phyloP scores from a whole-genome alignment of 1,140 invertebrate genomes.

The Phthorimaea operculella region DNA sequence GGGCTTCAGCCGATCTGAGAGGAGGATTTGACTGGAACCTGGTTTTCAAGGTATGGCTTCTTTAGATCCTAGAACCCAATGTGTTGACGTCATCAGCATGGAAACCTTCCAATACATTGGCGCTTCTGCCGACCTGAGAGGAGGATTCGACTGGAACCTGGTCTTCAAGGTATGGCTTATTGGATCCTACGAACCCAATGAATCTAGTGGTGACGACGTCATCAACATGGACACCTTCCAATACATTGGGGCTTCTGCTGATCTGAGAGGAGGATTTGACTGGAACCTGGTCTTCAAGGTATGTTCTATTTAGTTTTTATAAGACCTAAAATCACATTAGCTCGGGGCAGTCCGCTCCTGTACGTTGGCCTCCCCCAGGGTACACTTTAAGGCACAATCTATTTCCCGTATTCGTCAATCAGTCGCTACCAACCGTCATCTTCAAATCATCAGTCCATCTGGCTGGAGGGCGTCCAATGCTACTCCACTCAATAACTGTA shows the following conservation, averaged over 20 bases:
- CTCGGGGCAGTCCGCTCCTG: no score
- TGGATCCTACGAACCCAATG: neutral
- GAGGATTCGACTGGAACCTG: slow-evolving; percentile 98
- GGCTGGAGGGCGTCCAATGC: no score
- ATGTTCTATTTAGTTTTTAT: no score
- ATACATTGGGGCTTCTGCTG: slow-evolving; percentile 93
- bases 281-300: slow-evolving; percentile 92
- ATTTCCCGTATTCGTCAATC: no score
- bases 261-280: slow-evolving; percentile 94
- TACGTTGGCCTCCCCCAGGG: no score
- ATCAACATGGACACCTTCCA: slow-evolving; percentile 99
- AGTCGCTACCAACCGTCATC: no score
- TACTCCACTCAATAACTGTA: no score
- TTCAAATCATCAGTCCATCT: no score
- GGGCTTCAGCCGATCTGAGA: slow-evolving; percentile 88
- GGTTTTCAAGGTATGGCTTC: slow-evolving; percentile 79
- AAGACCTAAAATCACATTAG: no score
- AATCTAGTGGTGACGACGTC: no score
- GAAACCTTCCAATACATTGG: slow-evolving; percentile 98
- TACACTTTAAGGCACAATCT: no score
- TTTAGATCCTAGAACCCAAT: neutral
- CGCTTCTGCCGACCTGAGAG: slow-evolving; percentile 88
- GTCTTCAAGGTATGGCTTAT: slow-evolving; percentile 80
- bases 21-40: slow-evolving; percentile 99
- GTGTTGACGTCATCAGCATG: slow-evolving; percentile 99